phyloP scores from a whole-genome alignment of 2,888 invertebrate species.

The Ormyrus nitidulus region DNA sequence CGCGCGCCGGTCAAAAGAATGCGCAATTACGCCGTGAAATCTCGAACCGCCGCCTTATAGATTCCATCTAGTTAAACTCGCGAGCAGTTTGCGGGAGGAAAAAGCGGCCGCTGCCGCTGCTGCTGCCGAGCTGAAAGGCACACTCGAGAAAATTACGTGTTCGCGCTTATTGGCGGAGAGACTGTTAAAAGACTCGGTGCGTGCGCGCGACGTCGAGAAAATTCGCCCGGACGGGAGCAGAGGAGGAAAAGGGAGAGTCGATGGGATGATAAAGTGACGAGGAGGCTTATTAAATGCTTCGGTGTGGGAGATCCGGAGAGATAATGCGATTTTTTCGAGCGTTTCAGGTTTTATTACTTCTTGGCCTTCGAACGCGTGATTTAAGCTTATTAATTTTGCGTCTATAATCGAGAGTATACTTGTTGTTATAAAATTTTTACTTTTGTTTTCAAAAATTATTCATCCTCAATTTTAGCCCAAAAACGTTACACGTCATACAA shows the following conservation, averaged over 20 bases:
- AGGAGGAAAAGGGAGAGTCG: neutral
- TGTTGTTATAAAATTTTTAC: no score
- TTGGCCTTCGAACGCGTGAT: no score
- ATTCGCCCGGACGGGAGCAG: neutral
- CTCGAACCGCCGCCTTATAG: constrained; percentile 11
- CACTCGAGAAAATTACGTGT: constrained; percentile 71
- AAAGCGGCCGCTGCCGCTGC: neutral
- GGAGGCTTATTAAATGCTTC: neutral
- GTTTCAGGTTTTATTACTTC: no score
- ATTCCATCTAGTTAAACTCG: constrained; percentile 28
- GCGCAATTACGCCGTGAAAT: constrained; percentile 43
- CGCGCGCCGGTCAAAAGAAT: neutral
- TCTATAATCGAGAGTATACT: no score
- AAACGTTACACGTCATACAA: no score
- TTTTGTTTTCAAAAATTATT: no score
- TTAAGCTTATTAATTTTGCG: no score
- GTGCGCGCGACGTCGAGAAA: neutral
- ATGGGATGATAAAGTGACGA: constrained; percentile 1
- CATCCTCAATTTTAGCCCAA: no score
- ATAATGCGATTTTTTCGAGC: no score
- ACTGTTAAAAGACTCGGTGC: constrained; percentile 61
- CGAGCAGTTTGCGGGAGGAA: neutral
- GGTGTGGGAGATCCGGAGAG: no score
- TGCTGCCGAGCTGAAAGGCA: neutral
- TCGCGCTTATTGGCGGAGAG: constrained; percentile 70